A percentile compares a stretch with the other conserved stretches of the same genome.
These are phyloP conservation scores for Hybognathus amarus DNA, from an alignment of 2,797 vertebrate genomes.

Conservation along the genomic window DNA sequence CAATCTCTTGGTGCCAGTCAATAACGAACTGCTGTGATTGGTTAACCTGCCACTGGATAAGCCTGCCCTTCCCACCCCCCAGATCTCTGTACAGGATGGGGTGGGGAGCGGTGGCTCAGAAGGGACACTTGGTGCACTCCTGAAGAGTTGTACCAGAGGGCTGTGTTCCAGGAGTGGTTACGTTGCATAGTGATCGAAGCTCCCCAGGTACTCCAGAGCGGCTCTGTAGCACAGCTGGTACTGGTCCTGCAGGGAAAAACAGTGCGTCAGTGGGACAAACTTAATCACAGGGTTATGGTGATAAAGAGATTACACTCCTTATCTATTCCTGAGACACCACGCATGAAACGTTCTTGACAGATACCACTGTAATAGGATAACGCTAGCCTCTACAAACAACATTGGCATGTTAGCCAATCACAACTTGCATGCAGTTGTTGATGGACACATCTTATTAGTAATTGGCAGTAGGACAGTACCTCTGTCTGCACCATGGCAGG, in stretches of 20 bases:
- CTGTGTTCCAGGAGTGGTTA: slow-evolving; percentile 80
- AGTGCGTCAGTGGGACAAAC: neutral
- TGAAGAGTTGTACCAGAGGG: slow-evolving; percentile 46
- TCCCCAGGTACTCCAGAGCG: slow-evolving; percentile 96
- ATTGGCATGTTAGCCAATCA: neutral
- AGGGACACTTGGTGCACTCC: slow-evolving; percentile 60
- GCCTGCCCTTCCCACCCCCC: slow-evolving; percentile 54
- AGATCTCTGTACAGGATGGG: slow-evolving; percentile 75
- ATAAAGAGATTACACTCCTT: neutral
- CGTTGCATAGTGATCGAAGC: slow-evolving; percentile 99
- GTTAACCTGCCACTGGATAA: slow-evolving; percentile 54
- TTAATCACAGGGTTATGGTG: neutral
- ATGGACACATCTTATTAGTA: neutral
- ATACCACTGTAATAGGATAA: neutral
- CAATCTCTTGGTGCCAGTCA: slow-evolving; percentile 50
- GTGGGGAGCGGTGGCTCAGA: slow-evolving; percentile 81
- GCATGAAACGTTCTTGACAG: neutral
- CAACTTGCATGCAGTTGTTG: neutral
- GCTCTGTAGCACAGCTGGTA: slow-evolving; percentile 97
- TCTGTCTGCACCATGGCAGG: slow-evolving; percentile 98
- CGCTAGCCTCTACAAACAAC: neutral
- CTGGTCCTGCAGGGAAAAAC: slow-evolving; percentile 84
- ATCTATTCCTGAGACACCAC: neutral
- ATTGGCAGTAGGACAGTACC: slow-evolving; percentile 73
- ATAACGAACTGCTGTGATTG: slow-evolving; percentile 41